Evolutionary conservation across 2,888 invertebrate genomes (phyloP), one percentile per base, ranked within the genome.

Genomic region (Cyclophora albipunctata): DNA sequence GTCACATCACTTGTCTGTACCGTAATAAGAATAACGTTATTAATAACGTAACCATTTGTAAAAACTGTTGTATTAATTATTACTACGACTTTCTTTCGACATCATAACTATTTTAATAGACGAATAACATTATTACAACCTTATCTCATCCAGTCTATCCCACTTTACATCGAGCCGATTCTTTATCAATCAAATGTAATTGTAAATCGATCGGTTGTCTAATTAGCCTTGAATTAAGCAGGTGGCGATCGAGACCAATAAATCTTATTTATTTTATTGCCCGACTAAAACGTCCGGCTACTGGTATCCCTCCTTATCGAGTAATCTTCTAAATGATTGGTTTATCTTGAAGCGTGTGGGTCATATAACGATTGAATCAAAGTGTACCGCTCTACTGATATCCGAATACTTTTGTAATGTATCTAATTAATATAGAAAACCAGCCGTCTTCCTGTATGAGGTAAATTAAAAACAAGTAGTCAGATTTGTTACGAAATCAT

Each of bases 351-450:
- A 41, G 46, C 53, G 59, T 55, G 52, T 50, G 41, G 54, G 54
- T 52, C 53, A 53, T 57, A 58, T 64, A 64, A 64, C 56, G 58
- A 33, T 33, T 34, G 43, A 20, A 55, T 61, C 65, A 71, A 69
- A 72, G 63, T 59, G 52, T 46, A 45, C 62, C 62, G 63, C 60
- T 54, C 34, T 20, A 58, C 57, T 62, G 61, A 57, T 57, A 59
- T 58, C 55, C 58, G 60, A 66, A 59, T 56, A 53, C 52, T 57
- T 56, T 50, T 54, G 50, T 75, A 73, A 76, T 76, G 67, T 64
- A 61, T 69, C 72, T 74, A 75, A 77, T 78, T 75, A 74, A 74
- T 68, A 69, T 65, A 63, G 63, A 64, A 66, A 78, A 76, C 74
- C 68, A 70, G 75, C 67, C 52, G 46, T 52, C 66, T 78, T 80